These are phyloP conservation scores for Chelon auratus DNA, from an alignment of 2,797 vertebrate genomes.

Conservation along the genomic window DNA sequence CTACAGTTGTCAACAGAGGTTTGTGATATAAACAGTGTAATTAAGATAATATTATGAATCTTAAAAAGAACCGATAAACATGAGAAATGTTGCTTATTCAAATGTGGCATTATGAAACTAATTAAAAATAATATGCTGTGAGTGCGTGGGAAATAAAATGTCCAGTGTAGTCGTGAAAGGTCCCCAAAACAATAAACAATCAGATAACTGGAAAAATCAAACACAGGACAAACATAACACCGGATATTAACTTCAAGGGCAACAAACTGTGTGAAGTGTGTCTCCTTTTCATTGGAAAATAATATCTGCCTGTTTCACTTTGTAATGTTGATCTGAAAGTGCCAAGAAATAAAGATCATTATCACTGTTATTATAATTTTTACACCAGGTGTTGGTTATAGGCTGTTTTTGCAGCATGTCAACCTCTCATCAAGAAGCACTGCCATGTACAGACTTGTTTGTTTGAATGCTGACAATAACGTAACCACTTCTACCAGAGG, in stretches of 20 bases:
- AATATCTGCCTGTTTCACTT: no score
- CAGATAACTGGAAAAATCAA: not conserved
- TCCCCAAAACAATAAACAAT: slow-evolving; percentile 5
- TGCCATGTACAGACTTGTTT: slow-evolving; percentile 39
- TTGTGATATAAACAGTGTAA: no score
- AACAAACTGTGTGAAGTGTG: slow-evolving; percentile 16
- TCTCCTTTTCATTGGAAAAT: not conserved
- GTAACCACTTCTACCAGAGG: not conserved
- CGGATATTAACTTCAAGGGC: slow-evolving; percentile 18
- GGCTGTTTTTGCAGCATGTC: not conserved
- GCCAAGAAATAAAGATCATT: no score
- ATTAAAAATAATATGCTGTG: not conserved
- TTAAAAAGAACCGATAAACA: not conserved
- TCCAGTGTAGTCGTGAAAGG: not conserved
- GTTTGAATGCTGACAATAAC: not conserved
- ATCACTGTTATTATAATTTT: not conserved
- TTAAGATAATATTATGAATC: not conserved
- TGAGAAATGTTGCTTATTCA: not conserved
- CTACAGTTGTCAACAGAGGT: not conserved
- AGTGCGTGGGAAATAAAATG: not conserved
- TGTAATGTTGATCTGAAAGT: no score
- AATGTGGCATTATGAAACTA: not conserved
- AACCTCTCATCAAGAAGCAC: not conserved
- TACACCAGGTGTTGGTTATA: not conserved
- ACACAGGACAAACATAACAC: slow-evolving; percentile 8